Base-by-base conservation (phyloP, 2,888 invertebrate species). In the Brachypalpus laphriformis region DNA sequence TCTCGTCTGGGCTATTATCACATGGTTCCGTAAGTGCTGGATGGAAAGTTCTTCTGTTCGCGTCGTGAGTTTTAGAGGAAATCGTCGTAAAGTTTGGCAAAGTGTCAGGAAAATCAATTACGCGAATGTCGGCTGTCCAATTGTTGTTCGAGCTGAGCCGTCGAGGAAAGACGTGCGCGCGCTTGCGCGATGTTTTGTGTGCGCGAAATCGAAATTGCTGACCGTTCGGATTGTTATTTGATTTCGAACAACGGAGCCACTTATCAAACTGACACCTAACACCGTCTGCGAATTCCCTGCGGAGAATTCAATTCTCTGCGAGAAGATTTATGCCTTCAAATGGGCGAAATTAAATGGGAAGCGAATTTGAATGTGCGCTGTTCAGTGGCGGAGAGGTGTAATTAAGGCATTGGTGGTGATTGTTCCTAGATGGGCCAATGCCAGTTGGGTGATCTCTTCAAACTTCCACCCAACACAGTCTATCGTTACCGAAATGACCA, bases 211-310 rank as follows among this genome's bases (percentile, higher is more conserved):
- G 68, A 78, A 78, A 83, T 83, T 78, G 80, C 71, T 81, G 80
- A 85, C 76, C 71, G 71, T 70, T 78, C 45, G 83, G 83, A 80
- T 75, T 80, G 85, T 81, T 81, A 76, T 85, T 85, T 81, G 85
- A 80, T 75, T 85, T 81, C 81, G 59, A 85, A 85, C 81, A 81
- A 81, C 81, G 75, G 75, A 66, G 85, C 85, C 85, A 81, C 85
- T 85, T 85, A 85, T 85, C 81, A 75, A 81, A 85, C 76, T 85
- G 85, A 85, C 85, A 85, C 85, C 85, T 85, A 85, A 85, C 85
- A 85, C 71, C 85, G 85, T 85, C 85, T 85, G 85, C 66, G 71
- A 85, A 85, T 85, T 85, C 85, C 37, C 78, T 11, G 66, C 59
- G 45, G 82, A 82, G 82, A 71, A 82, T 82, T 82, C 76, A 82